phyloP scores from a whole-genome alignment of 2,888 invertebrate genomes.

The Zhuqinia jingwanae region DNA sequence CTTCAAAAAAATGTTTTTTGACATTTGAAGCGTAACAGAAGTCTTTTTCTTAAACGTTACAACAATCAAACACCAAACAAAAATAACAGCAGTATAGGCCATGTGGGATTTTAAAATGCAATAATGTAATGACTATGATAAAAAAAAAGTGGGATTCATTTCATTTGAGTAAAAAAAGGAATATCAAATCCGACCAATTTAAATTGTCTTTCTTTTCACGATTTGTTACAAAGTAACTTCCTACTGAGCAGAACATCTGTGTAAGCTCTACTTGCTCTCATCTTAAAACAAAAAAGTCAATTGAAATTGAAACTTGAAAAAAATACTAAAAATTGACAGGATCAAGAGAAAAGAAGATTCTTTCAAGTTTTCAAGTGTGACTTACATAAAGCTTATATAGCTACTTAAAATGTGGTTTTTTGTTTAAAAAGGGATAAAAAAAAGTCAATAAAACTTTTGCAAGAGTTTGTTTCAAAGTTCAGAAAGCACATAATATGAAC shows the following conservation, averaged over 20 bases:
- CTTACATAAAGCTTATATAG: no score
- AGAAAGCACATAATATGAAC: neutral
- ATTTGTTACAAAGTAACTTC: neutral
- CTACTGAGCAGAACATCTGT: slow-evolving; percentile 10
- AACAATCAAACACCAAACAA: no score
- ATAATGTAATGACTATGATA: no score
- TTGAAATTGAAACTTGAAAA: slow-evolving; percentile 3
- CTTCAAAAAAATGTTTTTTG: neutral
- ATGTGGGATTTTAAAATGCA: no score
- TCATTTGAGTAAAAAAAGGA: neutral
- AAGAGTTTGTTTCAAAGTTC: neutral
- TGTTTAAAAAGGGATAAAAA: neutral
- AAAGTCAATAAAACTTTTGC: neutral
- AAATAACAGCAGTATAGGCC: no score
- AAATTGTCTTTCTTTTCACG: no score
- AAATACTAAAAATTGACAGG: slow-evolving; percentile 25
- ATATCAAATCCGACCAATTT: no score
- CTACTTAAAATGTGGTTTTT: neutral
- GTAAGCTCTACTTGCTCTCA: neutral
- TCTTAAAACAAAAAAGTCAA: slow-evolving; percentile 30
- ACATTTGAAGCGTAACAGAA: slow-evolving; percentile 31
- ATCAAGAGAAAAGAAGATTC: neutral
- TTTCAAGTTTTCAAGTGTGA: no score
- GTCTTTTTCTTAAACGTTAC: neutral
- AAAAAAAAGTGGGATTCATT: slow-evolving; percentile 4